Percentiles rank a stretch among this genome's conserved stretches.
Conservation (phyloP, 2,797 vertebrate species). For the Telmatherina bonti region DNA sequence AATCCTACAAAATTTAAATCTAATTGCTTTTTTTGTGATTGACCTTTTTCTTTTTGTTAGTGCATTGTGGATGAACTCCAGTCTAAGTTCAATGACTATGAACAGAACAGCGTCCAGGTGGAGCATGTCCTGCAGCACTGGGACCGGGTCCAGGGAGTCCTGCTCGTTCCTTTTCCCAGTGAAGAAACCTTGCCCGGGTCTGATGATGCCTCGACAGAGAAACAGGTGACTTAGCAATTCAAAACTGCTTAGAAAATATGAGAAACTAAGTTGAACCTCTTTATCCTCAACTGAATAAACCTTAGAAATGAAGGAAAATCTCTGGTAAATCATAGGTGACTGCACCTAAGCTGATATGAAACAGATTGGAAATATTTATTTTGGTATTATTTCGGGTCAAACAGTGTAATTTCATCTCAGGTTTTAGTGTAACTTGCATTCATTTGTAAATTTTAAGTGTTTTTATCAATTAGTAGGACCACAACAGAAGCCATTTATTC, state of each 20-base stretch:
- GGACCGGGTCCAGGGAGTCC: conserved; percentile 83
- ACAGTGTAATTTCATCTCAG: too few species aligned
- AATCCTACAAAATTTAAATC: not conserved
- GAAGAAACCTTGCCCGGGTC: conserved; percentile 64
- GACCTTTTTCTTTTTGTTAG: conserved; percentile 13
- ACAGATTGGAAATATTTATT: not conserved
- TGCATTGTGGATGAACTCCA: conserved; percentile 72
- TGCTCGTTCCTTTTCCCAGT: conserved; percentile 52
- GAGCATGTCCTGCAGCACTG: conserved; percentile 81
- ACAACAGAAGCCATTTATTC: not conserved
- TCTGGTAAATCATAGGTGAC: not conserved
- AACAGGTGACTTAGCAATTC: conserved; percentile 40
- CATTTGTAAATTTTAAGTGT: not conserved
- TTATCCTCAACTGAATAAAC: not conserved
- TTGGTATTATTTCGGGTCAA: too few species aligned
- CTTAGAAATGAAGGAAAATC: not conserved
- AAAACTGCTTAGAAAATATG: not conserved
- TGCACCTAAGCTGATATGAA: not conserved
- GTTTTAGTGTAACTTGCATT: too few species aligned
- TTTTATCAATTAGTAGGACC: not conserved
- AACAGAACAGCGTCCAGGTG: conserved; percentile 79
- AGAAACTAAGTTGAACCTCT: not conserved
- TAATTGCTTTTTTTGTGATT: not conserved
- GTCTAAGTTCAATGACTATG: conserved; percentile 81
- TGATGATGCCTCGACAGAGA: conserved; percentile 66